Percentiles rank a stretch among this genome's conserved stretches.
phyloP scores from a whole-genome alignment of 2,113 vertebrate species.

The Brachyhypopomus gauderio region DNA sequence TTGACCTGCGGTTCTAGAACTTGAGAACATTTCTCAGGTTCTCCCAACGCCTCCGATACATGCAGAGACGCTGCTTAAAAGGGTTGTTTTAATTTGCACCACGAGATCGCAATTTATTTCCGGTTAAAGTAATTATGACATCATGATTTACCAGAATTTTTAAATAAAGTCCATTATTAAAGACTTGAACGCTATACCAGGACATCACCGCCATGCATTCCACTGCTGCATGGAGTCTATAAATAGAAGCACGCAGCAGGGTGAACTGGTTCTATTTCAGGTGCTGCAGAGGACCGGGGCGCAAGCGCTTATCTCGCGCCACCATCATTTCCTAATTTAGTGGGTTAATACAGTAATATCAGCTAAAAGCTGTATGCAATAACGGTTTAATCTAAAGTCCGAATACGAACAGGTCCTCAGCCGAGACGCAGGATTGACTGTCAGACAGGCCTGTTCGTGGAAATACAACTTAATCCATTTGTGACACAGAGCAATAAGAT shows the following conservation, averaged over 20 bases:
- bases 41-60: slow-evolving; percentile 1
- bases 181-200: slow-evolving; percentile 65
- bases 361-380: not conserved
- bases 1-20: not conserved
- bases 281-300: slow-evolving; percentile 55
- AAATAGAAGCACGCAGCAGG: slow-evolving; percentile 79
- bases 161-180: slow-evolving; percentile 48
- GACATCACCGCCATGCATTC: slow-evolving; percentile 69
- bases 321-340: slow-evolving; percentile 22
- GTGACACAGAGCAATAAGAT: not conserved
- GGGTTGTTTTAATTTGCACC: not conserved
- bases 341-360: not conserved
- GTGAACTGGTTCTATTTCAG: slow-evolving; percentile 74
- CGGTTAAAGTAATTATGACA: too few relatives aligned
- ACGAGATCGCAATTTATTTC: slow-evolving; percentile 25
- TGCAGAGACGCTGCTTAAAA: not conserved
- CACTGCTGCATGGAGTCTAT: slow-evolving; percentile 74
- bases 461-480: not conserved
- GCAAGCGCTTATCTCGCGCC: slow-evolving; percentile 55
- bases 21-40: slow-evolving; percentile 15
- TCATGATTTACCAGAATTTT: slow-evolving; percentile 56
- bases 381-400: not conserved
- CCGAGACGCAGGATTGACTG: not conserved
- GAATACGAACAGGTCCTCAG: not conserved
- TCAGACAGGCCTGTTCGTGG: not conserved